Conservation (phyloP, 2,113 vertebrate genomes). For the Halichoerus grypus region DNA sequence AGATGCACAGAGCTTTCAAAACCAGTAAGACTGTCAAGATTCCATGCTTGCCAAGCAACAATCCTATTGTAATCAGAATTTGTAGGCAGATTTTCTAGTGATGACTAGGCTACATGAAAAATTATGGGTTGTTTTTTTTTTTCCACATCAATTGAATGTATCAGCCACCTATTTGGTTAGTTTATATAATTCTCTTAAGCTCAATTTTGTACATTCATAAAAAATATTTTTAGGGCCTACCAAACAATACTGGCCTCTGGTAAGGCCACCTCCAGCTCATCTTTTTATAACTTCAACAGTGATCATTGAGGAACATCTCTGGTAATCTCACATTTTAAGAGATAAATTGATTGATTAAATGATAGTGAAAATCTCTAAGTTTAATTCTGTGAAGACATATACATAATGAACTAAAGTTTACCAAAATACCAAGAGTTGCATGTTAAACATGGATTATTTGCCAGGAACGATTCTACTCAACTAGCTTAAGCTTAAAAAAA, state of each 20-base stretch:
- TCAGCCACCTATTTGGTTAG: background rate
- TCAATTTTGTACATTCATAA: background rate
- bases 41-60: background rate
- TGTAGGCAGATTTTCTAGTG: background rate
- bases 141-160: background rate
- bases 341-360: background rate
- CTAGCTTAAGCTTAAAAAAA: background rate
- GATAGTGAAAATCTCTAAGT: background rate
- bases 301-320: background rate
- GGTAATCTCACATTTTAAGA: background rate
- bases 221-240: conserved; percentile 20
- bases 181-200: background rate
- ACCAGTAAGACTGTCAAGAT: background rate
- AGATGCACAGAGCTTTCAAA: background rate
- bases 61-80: background rate
- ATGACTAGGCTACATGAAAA: background rate
- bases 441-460: conserved; percentile 9
- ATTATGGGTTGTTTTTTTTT: background rate
- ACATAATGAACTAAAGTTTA: background rate
- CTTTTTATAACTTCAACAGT: background rate
- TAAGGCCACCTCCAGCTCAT: background rate
- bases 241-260: background rate
- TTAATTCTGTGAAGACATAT: background rate
- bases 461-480: background rate
- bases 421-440: background rate